Conservation (phyloP, 1,140 invertebrate species). For the Cyclargus thomasi region DNA sequence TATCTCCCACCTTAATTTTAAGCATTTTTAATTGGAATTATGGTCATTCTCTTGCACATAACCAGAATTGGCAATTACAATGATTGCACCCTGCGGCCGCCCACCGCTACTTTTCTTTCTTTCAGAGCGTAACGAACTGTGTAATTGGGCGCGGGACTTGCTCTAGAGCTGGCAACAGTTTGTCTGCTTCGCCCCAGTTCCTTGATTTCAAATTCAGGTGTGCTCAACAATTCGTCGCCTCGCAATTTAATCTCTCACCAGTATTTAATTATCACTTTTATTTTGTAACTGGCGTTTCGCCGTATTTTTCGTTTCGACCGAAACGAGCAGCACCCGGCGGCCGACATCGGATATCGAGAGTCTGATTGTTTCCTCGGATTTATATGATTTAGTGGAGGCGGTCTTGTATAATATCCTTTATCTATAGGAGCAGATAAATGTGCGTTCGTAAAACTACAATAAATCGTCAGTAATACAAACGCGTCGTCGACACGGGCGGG, state of each 20-base stretch:
- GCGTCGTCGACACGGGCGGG: conserved; percentile 57
- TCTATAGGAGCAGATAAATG: conserved; percentile 51
- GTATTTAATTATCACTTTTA: conserved; percentile 15
- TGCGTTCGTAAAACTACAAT: conserved; percentile 67
- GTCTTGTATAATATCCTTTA: conserved; percentile 28
- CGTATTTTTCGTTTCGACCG: neutral
- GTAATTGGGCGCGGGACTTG: conserved; percentile 56
- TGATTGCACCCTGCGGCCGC: conserved; percentile 35
- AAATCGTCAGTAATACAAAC: conserved; percentile 70
- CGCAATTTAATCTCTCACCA: conserved; percentile 19
- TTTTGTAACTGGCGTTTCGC: neutral
- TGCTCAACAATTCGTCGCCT: conserved; percentile 21
- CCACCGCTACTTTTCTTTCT: conserved; percentile 55
- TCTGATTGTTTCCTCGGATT: conserved; percentile 15
- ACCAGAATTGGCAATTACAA: conserved; percentile 16
- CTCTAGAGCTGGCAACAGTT: conserved; percentile 42
- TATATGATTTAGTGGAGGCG: conserved; percentile 1
- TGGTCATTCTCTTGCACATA: conserved; percentile 13
- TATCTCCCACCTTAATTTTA: neutral
- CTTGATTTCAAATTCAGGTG: conserved; percentile 33
- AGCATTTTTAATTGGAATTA: conserved; percentile 9
- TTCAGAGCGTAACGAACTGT: conserved; percentile 61
- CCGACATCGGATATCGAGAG: neutral
- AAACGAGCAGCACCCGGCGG: neutral
- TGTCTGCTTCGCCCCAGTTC: conserved; percentile 30